A percentile compares a stretch with the other conserved stretches of the same genome.
These are phyloP conservation scores for Caenorhabditis virilis DNA, from an alignment of 2,888 invertebrate species.

Conservation along the genomic window DNA sequence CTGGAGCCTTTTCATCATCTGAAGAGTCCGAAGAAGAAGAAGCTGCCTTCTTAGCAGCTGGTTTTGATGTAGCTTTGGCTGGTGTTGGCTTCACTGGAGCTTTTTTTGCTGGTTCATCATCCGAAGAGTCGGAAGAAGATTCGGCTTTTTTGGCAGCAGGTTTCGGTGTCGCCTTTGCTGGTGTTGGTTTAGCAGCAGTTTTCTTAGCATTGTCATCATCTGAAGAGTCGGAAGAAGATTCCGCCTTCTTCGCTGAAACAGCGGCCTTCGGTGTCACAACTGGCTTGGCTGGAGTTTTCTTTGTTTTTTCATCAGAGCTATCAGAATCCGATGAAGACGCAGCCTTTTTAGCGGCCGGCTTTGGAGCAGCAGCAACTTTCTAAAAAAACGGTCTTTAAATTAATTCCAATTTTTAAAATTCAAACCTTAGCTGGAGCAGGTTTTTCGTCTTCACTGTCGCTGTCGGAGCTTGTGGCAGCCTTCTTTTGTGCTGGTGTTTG, in stretches of 20 bases:
- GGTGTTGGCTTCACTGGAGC: constrained; percentile 22
- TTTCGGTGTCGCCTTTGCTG: constrained; percentile 8
- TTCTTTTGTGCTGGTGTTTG: constrained; percentile 19
- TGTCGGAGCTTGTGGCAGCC: constrained; percentile 6
- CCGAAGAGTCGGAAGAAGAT: constrained; percentile 16
- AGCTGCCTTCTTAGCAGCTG: constrained; percentile 12
- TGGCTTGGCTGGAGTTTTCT: constrained; percentile 2
- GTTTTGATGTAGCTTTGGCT: constrained; percentile 12
- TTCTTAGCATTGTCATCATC: constrained; percentile 28
- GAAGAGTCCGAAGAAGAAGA: constrained; percentile 24
- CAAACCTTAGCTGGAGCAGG: constrained; percentile 12
- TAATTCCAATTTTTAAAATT: neutral
- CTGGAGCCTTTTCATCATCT: constrained; percentile 26
- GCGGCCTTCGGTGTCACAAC: constrained; percentile 15
- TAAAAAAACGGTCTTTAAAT: neutral
- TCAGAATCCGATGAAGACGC: constrained; percentile 35
- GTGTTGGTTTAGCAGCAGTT: neutral
- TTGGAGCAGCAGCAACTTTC: constrained; percentile 9
- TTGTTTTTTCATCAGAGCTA: constrained; percentile 19
- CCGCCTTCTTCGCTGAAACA: constrained; percentile 34
- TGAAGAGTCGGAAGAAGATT: constrained; percentile 26
- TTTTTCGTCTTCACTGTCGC: constrained; percentile 29
- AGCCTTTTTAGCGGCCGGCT: constrained; percentile 27
- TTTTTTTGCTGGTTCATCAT: constrained; percentile 35
- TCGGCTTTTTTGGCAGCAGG: constrained; percentile 7